phyloP scores from a whole-genome alignment of 2,113 vertebrate species.

The Bujurquina vittata region DNA sequence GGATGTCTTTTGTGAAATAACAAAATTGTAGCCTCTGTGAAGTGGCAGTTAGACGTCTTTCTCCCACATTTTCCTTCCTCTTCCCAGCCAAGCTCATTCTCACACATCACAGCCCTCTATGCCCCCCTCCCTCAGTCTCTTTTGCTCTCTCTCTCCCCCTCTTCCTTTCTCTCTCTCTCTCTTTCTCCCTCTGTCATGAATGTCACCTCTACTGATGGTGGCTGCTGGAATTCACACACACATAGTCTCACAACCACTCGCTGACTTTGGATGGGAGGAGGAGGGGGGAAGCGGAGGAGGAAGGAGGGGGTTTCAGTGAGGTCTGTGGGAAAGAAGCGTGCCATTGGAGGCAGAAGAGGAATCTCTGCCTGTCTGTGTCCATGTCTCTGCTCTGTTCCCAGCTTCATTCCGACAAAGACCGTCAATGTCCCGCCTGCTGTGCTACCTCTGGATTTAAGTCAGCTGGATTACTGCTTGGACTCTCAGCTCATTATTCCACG shows the following conservation, averaged over 20 bases:
- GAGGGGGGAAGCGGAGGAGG: constrained; percentile 41
- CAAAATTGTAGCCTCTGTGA: constrained; percentile 49
- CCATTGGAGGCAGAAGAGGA: constrained; percentile 80
- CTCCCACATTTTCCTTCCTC: constrained; percentile 41
- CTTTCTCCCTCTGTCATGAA: constrained; percentile 75
- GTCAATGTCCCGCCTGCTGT: constrained; percentile 64
- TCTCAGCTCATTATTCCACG: constrained; percentile 49
- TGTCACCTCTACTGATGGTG: constrained; percentile 85
- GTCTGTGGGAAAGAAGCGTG: constrained; percentile 77
- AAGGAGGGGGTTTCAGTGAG: constrained; percentile 56
- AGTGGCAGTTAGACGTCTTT: constrained; percentile 57
- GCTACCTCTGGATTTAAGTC: constrained; percentile 77
- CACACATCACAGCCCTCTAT: constrained; percentile 59
- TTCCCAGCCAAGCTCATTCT: constrained; percentile 56
- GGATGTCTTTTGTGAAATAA: constrained; percentile 39
- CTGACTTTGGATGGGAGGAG: constrained; percentile 78
- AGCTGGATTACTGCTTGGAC: constrained; percentile 74
- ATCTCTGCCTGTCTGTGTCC: constrained; percentile 75
- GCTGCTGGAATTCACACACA: constrained; percentile 79
- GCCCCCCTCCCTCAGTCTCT: neutral
- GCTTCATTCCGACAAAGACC: constrained; percentile 62
- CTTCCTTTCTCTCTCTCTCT: constrained; percentile 21
- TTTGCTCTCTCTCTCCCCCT: constrained; percentile 8
- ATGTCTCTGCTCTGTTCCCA: constrained; percentile 72
- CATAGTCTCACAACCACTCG: constrained; percentile 71